A percentile compares a stretch with the other conserved stretches of the same genome.
Conservation (phyloP, 1,140 invertebrate species). For the Drosophila simulans region DNA sequence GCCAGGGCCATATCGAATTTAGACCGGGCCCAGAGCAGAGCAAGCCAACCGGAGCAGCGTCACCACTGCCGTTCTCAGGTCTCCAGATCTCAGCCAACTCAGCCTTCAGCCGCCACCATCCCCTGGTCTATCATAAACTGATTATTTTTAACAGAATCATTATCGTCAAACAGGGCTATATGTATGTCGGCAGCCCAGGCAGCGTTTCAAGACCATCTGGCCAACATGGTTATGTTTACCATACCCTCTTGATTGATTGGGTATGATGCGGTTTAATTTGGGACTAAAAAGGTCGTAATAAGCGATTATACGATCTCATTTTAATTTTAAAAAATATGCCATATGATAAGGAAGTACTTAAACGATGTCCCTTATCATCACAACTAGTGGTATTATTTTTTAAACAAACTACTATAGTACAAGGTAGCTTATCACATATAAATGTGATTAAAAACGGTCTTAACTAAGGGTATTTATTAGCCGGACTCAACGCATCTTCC, state of each 20-base stretch:
- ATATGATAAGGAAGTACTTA: no score
- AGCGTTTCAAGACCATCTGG: constrained; percentile 46
- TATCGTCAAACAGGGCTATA: constrained; percentile 60
- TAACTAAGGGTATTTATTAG: no score
- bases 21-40: constrained; percentile 43
- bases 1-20: constrained; percentile 75
- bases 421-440: no score
- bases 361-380: no score
- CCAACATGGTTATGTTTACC: constrained; percentile 34
- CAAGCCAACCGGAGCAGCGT: constrained; percentile 43
- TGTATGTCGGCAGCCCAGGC: constrained; percentile 38
- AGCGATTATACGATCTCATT: background rate
- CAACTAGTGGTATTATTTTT: no score
- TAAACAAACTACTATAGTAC: no score
- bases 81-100: background rate
- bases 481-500: background rate
- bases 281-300: background rate
- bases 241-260: constrained; percentile 35
- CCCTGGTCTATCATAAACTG: constrained; percentile 75
- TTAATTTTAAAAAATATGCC: no score
- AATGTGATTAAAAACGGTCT: no score
- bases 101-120: constrained; percentile 6
- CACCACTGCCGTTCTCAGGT: constrained; percentile 28
- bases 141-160: constrained; percentile 84
- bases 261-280: background rate